Conservation (phyloP, 2,888 invertebrate genomes). For the Lamproptera curius region DNA sequence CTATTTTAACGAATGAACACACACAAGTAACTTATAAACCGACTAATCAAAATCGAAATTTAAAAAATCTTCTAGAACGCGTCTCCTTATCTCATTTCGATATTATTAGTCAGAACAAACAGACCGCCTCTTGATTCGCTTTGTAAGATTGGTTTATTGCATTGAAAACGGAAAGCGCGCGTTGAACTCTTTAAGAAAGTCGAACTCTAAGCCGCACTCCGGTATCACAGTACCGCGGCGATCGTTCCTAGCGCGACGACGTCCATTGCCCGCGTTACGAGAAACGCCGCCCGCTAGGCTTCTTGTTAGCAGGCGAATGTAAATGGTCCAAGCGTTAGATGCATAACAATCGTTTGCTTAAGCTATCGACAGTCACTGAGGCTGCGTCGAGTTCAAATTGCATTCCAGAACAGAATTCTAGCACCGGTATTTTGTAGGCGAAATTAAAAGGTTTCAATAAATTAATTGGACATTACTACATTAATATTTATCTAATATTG, state of each 20-base stretch:
- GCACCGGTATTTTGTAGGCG: too few relatives aligned
- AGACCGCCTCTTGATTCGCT: conserved; percentile 2
- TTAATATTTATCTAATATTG: too few relatives aligned
- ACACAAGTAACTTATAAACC: too few relatives aligned
- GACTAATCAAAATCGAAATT: too few relatives aligned
- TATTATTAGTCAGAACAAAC: conserved; percentile 20
- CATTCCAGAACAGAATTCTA: conserved; percentile 24
- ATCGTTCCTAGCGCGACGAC: neutral
- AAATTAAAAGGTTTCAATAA: too few relatives aligned
- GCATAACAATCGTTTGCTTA: conserved; percentile 30
- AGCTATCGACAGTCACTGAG: conserved; percentile 22
- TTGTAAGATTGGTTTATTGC: conserved; percentile 11
- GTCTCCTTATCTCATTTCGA: too few relatives aligned
- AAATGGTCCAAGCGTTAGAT: conserved; percentile 24
- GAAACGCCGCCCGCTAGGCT: neutral
- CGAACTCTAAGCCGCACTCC: conserved; percentile 33
- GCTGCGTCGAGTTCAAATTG: conserved; percentile 22
- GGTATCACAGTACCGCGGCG: conserved; percentile 18
- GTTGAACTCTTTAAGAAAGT: conserved; percentile 70
- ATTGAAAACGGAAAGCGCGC: conserved; percentile 42
- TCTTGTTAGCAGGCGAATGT: conserved; percentile 9
- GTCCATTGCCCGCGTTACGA: conserved; percentile 6
- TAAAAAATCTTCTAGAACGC: too few relatives aligned
- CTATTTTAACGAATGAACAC: too few relatives aligned
- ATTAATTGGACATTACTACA: too few relatives aligned